phyloP scores from a whole-genome alignment of 1,140 invertebrate species.

The Neodiprion fabricii region DNA sequence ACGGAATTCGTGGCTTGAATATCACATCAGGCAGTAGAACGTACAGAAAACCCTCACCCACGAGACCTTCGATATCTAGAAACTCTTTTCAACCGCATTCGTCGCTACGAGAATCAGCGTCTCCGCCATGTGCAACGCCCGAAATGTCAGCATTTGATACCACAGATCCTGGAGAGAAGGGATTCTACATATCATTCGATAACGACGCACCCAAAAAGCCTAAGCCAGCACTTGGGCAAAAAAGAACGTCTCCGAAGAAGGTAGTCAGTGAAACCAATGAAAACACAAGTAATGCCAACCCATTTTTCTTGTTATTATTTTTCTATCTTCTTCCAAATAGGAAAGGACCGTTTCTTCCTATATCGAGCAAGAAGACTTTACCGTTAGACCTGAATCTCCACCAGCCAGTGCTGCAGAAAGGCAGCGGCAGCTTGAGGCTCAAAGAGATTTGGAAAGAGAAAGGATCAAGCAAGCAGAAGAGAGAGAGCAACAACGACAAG shows the following conservation, averaged over 20 bases:
- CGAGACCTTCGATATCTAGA: constrained; percentile 73
- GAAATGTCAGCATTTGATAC: constrained; percentile 56
- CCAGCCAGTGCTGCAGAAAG: constrained; percentile 35
- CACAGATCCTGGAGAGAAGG: constrained; percentile 74
- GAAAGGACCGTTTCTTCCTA: constrained; percentile 52
- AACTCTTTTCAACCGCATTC: constrained; percentile 74
- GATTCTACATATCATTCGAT: constrained; percentile 96
- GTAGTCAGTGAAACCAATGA: constrained; percentile 56
- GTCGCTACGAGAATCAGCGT: constrained; percentile 55
- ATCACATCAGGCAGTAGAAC: constrained; percentile 87
- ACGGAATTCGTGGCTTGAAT: constrained; percentile 75
- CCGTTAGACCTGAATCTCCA: constrained; percentile 44
- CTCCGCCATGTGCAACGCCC: constrained; percentile 50
- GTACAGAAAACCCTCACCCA: constrained; percentile 84
- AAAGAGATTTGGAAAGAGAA: constrained; percentile 57
- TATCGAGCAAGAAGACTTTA: constrained; percentile 50
- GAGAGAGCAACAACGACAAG: constrained; percentile 50
- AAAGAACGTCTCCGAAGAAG: constrained; percentile 79
- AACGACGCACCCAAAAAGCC: constrained; percentile 85
- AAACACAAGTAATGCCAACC: constrained; percentile 26
- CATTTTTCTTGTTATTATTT: constrained; percentile 6
- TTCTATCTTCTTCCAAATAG: constrained; percentile 28
- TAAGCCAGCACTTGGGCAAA: constrained; percentile 83
- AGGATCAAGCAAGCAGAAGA: constrained; percentile 53
- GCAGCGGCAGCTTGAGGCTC: constrained; percentile 45